phyloP scores from a whole-genome alignment of 1,140 invertebrate genomes.

The Drosophila serrata region DNA sequence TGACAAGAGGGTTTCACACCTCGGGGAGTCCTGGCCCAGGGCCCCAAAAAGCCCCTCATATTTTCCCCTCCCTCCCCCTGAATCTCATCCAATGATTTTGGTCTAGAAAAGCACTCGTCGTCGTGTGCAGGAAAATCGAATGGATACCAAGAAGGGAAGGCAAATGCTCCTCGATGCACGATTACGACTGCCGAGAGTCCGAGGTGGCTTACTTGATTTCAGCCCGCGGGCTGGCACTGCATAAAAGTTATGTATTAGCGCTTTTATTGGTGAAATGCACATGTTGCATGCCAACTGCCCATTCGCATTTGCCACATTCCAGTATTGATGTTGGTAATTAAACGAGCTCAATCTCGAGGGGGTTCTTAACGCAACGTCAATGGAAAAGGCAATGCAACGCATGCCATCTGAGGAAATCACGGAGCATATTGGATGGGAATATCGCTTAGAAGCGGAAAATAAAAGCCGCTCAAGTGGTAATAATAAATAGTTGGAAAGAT shows the following conservation, averaged over 20 bases:
- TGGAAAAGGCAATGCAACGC: constrained; percentile 12
- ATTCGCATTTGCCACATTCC: constrained; percentile 40
- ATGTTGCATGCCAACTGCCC: constrained; percentile 69
- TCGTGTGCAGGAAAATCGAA: constrained; percentile 43
- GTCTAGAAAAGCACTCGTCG: constrained; percentile 15
- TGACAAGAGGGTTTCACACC: constrained; percentile 79
- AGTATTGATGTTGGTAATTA: constrained; percentile 45
- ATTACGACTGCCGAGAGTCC: constrained; percentile 41
- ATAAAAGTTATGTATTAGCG: constrained; percentile 70
- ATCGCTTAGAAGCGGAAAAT: constrained; percentile 23
- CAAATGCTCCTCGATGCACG: constrained; percentile 9
- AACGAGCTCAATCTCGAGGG: constrained; percentile 19
- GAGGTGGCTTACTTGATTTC: constrained; percentile 8
- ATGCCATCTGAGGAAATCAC: constrained; percentile 31
- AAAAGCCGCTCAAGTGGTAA: constrained; percentile 15
- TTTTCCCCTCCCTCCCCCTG: background rate
- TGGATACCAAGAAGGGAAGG: constrained; percentile 33
- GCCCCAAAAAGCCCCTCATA: constrained; percentile 14
- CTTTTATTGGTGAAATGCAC: constrained; percentile 75
- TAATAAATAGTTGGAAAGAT: constrained; percentile 30
- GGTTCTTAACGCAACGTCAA: constrained; percentile 11
- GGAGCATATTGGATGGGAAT: constrained; percentile 15
- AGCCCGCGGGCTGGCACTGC: constrained; percentile 41
- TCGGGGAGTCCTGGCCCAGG: constrained; percentile 74
- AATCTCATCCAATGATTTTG: constrained; percentile 11